Conservation (phyloP, 2,113 vertebrate species). For the Calidris pygmaea region DNA sequence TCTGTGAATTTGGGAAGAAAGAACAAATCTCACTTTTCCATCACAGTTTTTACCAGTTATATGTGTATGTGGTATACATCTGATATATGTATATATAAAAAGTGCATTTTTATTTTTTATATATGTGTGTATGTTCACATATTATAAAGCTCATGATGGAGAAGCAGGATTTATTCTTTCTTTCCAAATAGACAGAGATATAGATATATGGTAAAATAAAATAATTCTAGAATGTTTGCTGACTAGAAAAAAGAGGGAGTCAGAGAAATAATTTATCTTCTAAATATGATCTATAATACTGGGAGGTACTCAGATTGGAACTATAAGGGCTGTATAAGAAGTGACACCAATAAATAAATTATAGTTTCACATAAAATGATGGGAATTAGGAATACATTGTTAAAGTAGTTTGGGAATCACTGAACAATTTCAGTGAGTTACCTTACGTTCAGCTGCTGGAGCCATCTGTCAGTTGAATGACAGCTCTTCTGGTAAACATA, state of each 20-base stretch:
- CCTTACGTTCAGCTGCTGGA: background rate
- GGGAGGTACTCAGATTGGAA: background rate
- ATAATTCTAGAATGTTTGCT: background rate
- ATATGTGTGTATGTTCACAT: accelerated
- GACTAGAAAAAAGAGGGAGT: background rate
- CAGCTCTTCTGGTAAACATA: background rate
- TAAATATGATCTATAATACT: background rate
- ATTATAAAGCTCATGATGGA: background rate
- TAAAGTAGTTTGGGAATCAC: constrained; percentile 17
- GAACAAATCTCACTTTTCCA: background rate
- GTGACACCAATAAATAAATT: constrained; percentile 19
- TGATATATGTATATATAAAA: background rate
- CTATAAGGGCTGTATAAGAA: background rate
- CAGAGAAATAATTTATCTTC: background rate
- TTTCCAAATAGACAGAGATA: background rate
- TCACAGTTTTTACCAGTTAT: background rate
- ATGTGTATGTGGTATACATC: background rate
- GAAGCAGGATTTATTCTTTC: background rate
- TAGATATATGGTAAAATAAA: background rate
- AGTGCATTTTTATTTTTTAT: background rate
- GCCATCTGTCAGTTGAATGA: background rate
- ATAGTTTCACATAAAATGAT: background rate
- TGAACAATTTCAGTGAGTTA: background rate
- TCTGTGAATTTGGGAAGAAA: background rate
- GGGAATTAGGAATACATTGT: background rate